phyloP scores from a whole-genome alignment of 2,113 vertebrate genomes.

The Gymnorhina tibicen region DNA sequence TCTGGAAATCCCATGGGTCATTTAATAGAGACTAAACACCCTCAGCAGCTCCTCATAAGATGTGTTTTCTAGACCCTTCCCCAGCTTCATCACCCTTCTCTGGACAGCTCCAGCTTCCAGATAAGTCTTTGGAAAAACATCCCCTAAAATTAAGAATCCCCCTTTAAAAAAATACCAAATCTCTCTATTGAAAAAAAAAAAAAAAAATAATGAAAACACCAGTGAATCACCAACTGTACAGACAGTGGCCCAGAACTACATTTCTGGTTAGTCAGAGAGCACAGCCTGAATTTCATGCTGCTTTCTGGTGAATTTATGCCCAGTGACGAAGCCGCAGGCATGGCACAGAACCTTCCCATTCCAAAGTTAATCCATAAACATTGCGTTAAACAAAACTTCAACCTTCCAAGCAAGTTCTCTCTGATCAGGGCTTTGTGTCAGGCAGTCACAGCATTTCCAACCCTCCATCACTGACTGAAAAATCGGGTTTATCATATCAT shows the following conservation, averaged over 20 bases:
- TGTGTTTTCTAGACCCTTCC: not conserved
- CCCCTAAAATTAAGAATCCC: fast-evolving
- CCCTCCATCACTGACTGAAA: not conserved
- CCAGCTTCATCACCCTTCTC: not conserved
- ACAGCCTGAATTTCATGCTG: not conserved
- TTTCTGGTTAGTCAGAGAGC: not conserved
- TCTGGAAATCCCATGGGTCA: not conserved
- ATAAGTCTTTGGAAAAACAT: not conserved
- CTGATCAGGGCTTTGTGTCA: not conserved
- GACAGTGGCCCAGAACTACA: not conserved
- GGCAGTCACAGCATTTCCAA: not conserved
- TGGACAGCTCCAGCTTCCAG: not conserved
- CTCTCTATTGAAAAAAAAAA: fast-evolving
- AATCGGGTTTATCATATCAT: not conserved
- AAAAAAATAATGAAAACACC: not conserved
- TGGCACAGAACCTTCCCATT: not conserved
- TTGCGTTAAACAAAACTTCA: not conserved
- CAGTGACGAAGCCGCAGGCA: not conserved
- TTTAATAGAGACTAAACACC: not conserved
- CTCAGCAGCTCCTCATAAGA: not conserved
- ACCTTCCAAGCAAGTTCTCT: not conserved
- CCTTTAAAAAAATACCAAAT: not conserved
- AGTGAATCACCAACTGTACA: not conserved
- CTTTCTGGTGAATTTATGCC: not conserved
- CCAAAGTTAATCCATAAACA: not conserved